phyloP scores from a whole-genome alignment of 2,888 invertebrate genomes.

The Brachylomia viminalis region DNA sequence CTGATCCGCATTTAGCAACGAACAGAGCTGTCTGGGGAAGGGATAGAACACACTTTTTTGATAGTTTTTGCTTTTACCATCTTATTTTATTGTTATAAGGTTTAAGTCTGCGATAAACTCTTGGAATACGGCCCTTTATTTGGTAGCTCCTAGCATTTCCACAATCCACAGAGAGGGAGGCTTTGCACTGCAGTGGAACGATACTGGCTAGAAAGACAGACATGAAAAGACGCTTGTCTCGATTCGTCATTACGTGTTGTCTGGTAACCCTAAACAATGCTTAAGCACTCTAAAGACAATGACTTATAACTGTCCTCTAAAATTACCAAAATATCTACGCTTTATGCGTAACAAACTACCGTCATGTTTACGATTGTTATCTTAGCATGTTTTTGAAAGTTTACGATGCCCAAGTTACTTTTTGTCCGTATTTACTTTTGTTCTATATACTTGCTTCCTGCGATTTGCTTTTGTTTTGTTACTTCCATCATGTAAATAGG shows the following conservation, averaged over 20 bases:
- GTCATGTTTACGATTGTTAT: conserved; percentile 47
- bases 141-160: neutral
- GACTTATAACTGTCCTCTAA: conserved; percentile 43
- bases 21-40: neutral
- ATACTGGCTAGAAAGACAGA: neutral
- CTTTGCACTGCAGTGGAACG: neutral
- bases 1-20: neutral
- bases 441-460: neutral
- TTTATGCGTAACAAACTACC: conserved; percentile 13
- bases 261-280: conserved; percentile 29
- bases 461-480: neutral
- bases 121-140: no score
- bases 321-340: conserved; percentile 38
- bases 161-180: neutral
- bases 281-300: conserved; percentile 35
- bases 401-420: conserved; percentile 1
- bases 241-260: neutral
- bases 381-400: conserved; percentile 35
- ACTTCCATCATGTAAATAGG: no score
- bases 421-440: neutral
- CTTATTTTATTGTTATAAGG: neutral
- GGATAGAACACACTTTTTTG: neutral
- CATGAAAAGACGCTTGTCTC: neutral
- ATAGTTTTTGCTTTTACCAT: neutral
- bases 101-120: no score